phyloP scores from a whole-genome alignment of 2,797 vertebrate genomes.

The Craterocephalus amniculus region DNA sequence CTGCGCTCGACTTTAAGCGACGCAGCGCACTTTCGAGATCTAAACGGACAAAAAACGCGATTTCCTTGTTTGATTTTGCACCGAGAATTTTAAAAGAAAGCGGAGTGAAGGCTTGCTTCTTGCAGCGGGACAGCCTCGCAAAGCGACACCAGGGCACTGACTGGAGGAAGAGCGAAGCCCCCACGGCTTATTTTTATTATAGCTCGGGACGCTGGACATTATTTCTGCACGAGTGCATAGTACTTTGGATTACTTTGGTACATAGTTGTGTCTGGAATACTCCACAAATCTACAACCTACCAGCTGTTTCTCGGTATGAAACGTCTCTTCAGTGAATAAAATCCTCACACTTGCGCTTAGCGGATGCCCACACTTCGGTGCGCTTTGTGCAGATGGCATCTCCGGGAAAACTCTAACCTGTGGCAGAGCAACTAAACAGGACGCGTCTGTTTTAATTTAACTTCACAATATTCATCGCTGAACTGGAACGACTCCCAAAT shows the following conservation, averaged over 20 bases:
- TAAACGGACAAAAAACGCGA: background rate
- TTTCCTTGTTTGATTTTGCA: background rate
- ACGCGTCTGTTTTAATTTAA: constrained; percentile 5
- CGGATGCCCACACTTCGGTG: constrained; percentile 43
- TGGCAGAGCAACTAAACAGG: background rate
- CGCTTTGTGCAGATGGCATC: constrained; percentile 55
- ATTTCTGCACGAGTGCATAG: constrained; percentile 21
- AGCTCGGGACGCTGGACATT: constrained; percentile 31
- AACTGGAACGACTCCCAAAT: background rate
- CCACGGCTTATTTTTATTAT: constrained; percentile 5
- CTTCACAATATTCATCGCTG: constrained; percentile 2
- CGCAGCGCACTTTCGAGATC: background rate
- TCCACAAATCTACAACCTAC: background rate
- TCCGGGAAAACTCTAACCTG: constrained; percentile 24
- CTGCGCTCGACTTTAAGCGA: constrained; percentile 16
- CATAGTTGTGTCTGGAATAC: constrained; percentile 19
- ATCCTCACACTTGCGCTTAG: constrained; percentile 14
- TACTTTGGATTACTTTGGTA: constrained; percentile 69
- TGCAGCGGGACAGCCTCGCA: constrained; percentile 48
- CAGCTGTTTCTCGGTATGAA: background rate
- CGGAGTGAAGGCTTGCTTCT: constrained; percentile 6
- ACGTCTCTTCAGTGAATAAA: constrained; percentile 17
- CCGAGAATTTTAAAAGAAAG: background rate
- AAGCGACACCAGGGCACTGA: constrained; percentile 52
- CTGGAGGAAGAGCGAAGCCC: constrained; percentile 35